Base-by-base conservation (phyloP, 2,888 invertebrate genomes). In the Clusia tigrina region DNA sequence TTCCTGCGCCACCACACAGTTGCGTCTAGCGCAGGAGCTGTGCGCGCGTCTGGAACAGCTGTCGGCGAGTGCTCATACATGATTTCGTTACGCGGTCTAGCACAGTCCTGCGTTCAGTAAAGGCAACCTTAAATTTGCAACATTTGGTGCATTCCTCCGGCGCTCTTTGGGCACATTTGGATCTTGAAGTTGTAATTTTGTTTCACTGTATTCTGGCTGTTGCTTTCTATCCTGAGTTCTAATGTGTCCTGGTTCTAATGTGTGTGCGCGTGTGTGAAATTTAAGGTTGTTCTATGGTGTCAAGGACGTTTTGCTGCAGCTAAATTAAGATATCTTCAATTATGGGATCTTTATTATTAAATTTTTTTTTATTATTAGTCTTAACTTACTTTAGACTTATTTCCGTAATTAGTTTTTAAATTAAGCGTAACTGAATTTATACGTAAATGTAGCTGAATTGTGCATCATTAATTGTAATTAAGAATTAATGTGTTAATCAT, bases 21-120 rank as follows among this genome's bases (percentile, higher is more conserved):
- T 85, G 73, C 81, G 85, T 60, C 69, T 83, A 69, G 85, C 86
- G 18, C 86, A 86, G 67, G 87, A 87, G 73, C 74, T 87, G 64
- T 86, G 86, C 79, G 82, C 84, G 65, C 83, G 86, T 66, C 78
- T 87, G 74, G 87, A 87, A 70, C 85, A 86, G 69, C 78, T 87
- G 62, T 85, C 85, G 59, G 84, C 86, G 65, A 76, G 75, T 66
- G 74, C 77, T 58, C 74, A 77, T 58, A 84, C 85, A 69, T 85
- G 85, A 84, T 79, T 67, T 74, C 62, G 67, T 22, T 66, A 61
- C 24, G 62, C 32, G 26, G 17, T n/a, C 25, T 3, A 22, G 23
- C 42, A 42, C n/a, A 10, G 42, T 42, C 3, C 42, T 17, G 10
- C 42, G 3, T 12, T 32, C 32, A 32, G 32, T 12, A 32, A 32